These are phyloP conservation scores for Sinocyclocheilus rhinocerous DNA, from an alignment of 2,113 vertebrate species.

Conservation along the genomic window DNA sequence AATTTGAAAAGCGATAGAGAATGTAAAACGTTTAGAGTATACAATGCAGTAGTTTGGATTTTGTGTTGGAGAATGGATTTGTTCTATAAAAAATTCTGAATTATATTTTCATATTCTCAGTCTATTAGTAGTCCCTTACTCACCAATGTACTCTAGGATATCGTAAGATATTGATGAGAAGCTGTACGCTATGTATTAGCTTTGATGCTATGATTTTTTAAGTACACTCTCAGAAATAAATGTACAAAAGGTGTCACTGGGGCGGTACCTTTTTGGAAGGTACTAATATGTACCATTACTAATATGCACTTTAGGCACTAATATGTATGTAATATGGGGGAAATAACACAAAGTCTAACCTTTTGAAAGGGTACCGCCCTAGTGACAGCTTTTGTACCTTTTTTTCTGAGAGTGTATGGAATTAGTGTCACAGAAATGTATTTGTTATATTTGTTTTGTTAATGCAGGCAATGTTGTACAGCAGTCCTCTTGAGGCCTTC, in stretches of 20 bases:
- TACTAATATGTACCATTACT: no score
- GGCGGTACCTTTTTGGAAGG: no score
- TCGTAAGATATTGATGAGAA: not conserved
- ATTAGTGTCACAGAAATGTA: slow-evolving; percentile 21
- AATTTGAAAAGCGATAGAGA: not conserved
- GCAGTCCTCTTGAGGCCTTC: slow-evolving; percentile 23
- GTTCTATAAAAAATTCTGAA: not conserved
- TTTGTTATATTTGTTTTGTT: slow-evolving; percentile 2
- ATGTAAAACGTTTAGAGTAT: not conserved
- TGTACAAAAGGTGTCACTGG: not conserved
- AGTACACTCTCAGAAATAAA: not conserved
- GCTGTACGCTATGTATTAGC: not conserved
- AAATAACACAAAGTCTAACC: not conserved
- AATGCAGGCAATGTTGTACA: slow-evolving; percentile 18
- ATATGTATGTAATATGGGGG: no score
- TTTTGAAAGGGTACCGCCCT: not conserved
- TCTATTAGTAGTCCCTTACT: slow-evolving; percentile 37
- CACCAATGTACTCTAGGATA: not conserved
- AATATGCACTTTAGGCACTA: no score
- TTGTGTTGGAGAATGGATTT: slow-evolving; percentile 15
- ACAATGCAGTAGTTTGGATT: slow-evolving; percentile 24
- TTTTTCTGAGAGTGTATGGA: not conserved
- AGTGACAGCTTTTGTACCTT: not conserved
- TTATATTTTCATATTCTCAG: slow-evolving; percentile 17
- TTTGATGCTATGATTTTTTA: not conserved